Conservation (phyloP, 1,140 invertebrate species). For the Zaprionus inermis region DNA sequence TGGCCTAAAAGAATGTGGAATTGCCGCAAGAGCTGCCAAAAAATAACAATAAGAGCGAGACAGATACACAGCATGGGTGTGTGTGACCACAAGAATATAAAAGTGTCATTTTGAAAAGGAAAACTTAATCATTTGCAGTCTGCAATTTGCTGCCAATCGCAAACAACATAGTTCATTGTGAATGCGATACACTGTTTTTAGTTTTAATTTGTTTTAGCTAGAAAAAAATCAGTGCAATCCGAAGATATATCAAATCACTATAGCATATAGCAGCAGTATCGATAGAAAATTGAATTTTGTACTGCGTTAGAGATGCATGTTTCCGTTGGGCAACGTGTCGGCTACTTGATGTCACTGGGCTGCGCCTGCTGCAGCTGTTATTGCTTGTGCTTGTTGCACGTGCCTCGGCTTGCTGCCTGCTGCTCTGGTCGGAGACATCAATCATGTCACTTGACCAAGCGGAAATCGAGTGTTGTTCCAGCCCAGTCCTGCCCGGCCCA, state of each 20-base stretch:
- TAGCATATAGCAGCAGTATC: no score
- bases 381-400: neutral
- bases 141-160: constrained; percentile 35
- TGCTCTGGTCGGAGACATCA: constrained; percentile 49
- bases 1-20: constrained; percentile 12
- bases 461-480: constrained; percentile 69
- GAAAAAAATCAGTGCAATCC: no score
- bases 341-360: constrained; percentile 51
- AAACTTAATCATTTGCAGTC: constrained; percentile 73
- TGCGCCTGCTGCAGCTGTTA: neutral
- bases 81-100: constrained; percentile 67
- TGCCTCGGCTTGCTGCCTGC: constrained; percentile 13
- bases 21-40: constrained; percentile 53
- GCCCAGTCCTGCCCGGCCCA: constrained; percentile 10
- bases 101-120: constrained; percentile 66
- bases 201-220: no score
- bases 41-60: constrained; percentile 27
- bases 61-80: constrained; percentile 5
- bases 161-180: constrained; percentile 46
- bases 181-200: neutral
- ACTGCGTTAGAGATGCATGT: no score
- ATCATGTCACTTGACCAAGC: constrained; percentile 79
- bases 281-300: neutral
- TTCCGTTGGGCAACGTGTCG: constrained; percentile 34
- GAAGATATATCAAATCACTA: no score